Evolutionary conservation across 2,113 vertebrate genomes (phyloP).

Genomic region (Apteryx mantelli): DNA sequence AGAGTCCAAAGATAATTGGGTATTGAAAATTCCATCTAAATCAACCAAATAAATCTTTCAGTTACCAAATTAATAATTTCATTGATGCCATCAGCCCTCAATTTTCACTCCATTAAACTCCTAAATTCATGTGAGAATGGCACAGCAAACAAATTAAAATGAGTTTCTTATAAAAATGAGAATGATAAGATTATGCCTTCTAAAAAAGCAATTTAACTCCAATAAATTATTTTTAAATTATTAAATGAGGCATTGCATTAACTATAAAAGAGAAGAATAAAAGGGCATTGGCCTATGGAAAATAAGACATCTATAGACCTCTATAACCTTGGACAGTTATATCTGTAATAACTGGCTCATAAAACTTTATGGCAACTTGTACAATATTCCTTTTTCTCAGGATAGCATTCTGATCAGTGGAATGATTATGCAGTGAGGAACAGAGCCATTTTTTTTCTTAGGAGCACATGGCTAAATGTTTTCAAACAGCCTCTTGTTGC

Average conservation of each 20-base stretch:
- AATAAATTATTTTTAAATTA: conserved; percentile 83
- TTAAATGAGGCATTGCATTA: conserved; percentile 76
- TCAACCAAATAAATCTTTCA: conserved; percentile 75
- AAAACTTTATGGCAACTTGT: conserved; percentile 78
- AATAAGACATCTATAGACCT: conserved; percentile 73
- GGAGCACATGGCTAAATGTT: conserved; percentile 60
- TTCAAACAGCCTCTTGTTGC: conserved; percentile 57
- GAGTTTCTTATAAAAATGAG: conserved; percentile 76
- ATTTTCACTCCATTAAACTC: conserved; percentile 77
- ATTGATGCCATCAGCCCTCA: conserved; percentile 76
- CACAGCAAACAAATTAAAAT: conserved; percentile 81
- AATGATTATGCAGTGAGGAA: conserved; percentile 66
- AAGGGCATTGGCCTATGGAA: conserved; percentile 73
- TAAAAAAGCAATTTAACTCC: conserved; percentile 80
- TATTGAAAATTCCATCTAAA: conserved; percentile 76
- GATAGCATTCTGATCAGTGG: conserved; percentile 64
- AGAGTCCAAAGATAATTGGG: conserved; percentile 70
- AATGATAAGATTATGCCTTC: conserved; percentile 76
- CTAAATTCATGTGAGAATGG: conserved; percentile 72
- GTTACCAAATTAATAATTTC: conserved; percentile 80
- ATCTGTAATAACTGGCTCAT: conserved; percentile 77
- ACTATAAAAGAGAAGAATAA: conserved; percentile 71
- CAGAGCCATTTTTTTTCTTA: conserved; percentile 37
- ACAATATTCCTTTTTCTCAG: conserved; percentile 69
- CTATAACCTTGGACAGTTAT: conserved; percentile 65